Evolutionary conservation across 2,113 vertebrate genomes (phyloP).

Genomic region (Myxocyprinus asiaticus): DNA sequence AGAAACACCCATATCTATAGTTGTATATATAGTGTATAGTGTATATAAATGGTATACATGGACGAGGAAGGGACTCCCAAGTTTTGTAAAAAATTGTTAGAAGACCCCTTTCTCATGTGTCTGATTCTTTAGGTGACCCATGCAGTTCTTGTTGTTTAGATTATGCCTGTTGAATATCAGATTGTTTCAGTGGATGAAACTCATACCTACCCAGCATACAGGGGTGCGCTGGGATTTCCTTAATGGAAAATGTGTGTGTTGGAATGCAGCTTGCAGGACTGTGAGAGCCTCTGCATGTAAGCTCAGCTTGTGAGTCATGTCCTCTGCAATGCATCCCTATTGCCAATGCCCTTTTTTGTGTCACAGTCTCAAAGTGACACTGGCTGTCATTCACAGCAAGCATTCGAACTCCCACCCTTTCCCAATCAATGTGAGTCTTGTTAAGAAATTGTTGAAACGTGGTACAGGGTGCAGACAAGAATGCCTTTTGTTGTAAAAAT

Average conservation of each 20-base stretch:
- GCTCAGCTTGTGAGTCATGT: slow-evolving; percentile 48
- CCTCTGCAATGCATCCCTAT: slow-evolving; percentile 49
- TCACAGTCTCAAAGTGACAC: slow-evolving; percentile 36
- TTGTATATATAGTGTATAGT: no score
- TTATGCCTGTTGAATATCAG: slow-evolving; percentile 49
- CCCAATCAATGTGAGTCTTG: slow-evolving; percentile 40
- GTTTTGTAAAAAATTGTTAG: no score
- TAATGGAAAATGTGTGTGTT: slow-evolving; percentile 66
- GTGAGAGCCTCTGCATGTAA: slow-evolving; percentile 43
- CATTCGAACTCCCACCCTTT: slow-evolving; percentile 24
- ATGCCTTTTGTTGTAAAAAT: slow-evolving; percentile 29
- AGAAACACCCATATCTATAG: no score
- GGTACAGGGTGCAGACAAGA: slow-evolving; percentile 29
- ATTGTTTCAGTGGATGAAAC: slow-evolving; percentile 22
- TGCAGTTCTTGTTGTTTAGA: slow-evolving; percentile 57
- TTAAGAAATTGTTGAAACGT: slow-evolving; percentile 30
- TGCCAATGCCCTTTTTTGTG: slow-evolving; percentile 50
- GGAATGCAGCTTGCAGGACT: slow-evolving; percentile 58
- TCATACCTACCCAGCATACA: slow-evolving; percentile 18
- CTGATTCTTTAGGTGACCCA: slow-evolving; percentile 47
- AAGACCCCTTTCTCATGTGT: no score
- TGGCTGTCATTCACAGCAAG: slow-evolving; percentile 42
- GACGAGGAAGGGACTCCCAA: no score
- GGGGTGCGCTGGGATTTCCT: slow-evolving; percentile 60
- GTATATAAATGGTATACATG: no score